These are phyloP conservation scores for Drosophila antonietae DNA, from an alignment of 2,888 invertebrate genomes.

Conservation along the genomic window DNA sequence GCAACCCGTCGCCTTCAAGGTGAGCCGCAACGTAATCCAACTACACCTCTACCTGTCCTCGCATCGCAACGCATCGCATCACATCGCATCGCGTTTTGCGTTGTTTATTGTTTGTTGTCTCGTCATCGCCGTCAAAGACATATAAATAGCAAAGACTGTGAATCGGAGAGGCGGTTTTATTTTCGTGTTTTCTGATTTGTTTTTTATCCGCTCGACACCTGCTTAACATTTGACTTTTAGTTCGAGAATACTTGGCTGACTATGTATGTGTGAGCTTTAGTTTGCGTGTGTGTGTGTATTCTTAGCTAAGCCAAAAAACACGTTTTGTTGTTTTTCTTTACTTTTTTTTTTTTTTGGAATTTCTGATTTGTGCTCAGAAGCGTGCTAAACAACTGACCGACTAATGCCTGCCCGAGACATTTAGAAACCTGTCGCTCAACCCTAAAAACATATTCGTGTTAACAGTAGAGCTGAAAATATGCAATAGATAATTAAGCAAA, in stretches of 20 bases:
- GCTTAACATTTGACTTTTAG: constrained; percentile 52
- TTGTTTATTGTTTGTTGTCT: constrained; percentile 22
- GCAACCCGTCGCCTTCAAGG: constrained; percentile 55
- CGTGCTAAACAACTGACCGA: constrained; percentile 27
- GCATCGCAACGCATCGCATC: constrained; percentile 20
- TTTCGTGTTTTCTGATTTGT: constrained; percentile 24
- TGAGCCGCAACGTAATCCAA: constrained; percentile 70
- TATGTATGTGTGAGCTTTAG: not conserved
- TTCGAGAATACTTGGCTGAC: constrained; percentile 30
- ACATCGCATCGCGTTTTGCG: constrained; percentile 6
- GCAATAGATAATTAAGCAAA: too few relatives aligned
- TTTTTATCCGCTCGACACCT: constrained; percentile 5
- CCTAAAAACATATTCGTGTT: not conserved
- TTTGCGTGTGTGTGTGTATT: not conserved
- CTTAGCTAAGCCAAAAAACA: constrained; percentile 42
- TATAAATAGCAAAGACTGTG: constrained; percentile 59
- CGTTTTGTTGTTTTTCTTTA: constrained; percentile 56
- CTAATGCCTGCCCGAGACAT: constrained; percentile 6
- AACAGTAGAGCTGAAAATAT: not conserved
- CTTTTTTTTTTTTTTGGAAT: constrained; percentile 33
- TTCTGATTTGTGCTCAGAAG: constrained; percentile 44
- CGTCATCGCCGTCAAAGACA: constrained; percentile 41
- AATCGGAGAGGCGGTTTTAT: constrained; percentile 39
- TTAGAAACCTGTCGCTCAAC: constrained; percentile 15
- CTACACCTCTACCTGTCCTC: constrained; percentile 70